phyloP scores from a whole-genome alignment of 2,113 vertebrate species.

The Malurus elegans region DNA sequence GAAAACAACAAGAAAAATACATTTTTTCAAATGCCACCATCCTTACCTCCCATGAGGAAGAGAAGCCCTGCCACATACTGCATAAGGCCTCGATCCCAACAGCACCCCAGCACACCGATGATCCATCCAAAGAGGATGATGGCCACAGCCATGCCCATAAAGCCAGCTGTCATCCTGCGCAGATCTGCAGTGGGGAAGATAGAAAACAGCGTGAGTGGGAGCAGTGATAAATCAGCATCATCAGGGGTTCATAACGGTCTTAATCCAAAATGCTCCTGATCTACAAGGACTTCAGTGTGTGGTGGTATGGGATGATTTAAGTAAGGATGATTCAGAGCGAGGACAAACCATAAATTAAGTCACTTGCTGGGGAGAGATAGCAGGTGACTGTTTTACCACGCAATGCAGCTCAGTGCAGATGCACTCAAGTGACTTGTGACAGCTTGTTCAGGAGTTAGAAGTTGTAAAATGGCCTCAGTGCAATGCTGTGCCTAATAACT shows the following conservation, averaged over 20 bases:
- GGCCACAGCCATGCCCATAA: constrained; percentile 99
- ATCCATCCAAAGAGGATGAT: constrained; percentile 98
- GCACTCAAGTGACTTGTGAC: neutral
- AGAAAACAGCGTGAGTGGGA: neutral
- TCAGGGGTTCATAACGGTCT: neutral
- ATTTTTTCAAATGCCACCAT: neutral
- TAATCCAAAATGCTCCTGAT: neutral
- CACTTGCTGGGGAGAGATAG: neutral
- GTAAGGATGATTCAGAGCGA: neutral
- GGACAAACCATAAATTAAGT: neutral
- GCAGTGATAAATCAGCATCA: neutral
- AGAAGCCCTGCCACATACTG: constrained; percentile 98
- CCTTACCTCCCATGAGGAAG: constrained; percentile 98
- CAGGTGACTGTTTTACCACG: neutral
- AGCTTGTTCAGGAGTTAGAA: neutral
- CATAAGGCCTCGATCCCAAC: constrained; percentile 98
- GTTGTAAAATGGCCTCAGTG: neutral
- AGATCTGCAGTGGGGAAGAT: constrained; percentile 78
- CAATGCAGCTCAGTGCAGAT: neutral
- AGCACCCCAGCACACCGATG: constrained; percentile 93
- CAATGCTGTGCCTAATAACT: neutral
- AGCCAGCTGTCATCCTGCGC: constrained; percentile 96
- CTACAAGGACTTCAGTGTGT: neutral
- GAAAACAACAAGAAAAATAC: neutral
- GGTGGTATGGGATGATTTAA: neutral